phyloP scores from a whole-genome alignment of 2,888 invertebrate genomes.

The Homarus gammarus region DNA sequence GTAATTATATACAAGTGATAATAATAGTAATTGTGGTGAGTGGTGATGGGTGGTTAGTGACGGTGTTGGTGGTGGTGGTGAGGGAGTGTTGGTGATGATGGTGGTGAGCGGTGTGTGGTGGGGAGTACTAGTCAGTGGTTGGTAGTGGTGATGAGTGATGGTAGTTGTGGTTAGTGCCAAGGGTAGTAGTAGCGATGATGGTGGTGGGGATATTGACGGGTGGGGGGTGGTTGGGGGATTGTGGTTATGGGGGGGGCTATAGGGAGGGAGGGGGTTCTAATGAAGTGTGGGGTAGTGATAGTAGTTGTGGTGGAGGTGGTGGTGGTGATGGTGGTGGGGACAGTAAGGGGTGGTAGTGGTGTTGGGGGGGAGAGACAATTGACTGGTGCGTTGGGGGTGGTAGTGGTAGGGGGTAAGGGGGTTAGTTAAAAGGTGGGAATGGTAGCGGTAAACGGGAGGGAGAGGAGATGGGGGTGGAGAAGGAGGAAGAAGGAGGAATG shows the following conservation, averaged over 20 bases:
- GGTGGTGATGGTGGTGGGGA: not conserved
- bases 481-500: not conserved
- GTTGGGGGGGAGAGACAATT: not conserved
- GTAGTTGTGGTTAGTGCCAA: not conserved
- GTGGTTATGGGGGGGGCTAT: too few species aligned
- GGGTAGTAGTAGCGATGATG: not conserved
- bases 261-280: too few species aligned
- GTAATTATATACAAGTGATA: not conserved
- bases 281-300: too few species aligned
- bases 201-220: not conserved
- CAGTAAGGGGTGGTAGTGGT: too few species aligned
- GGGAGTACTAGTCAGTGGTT: not conserved
- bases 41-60: constrained; percentile 4
- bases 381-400: not conserved
- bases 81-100: not conserved
- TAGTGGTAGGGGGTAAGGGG: not conserved
- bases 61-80: not conserved
- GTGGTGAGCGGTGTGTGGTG: constrained; percentile 6
- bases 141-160: not conserved
- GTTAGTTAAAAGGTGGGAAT: not conserved
- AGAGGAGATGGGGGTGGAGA: not conserved
- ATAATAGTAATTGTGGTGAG: constrained; percentile 9
- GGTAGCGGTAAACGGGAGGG: too few species aligned
- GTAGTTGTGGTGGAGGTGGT: too few species aligned
- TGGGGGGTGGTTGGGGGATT: too few species aligned